Evolutionary conservation across 2,888 invertebrate species (phyloP).

Genomic region (Gandaritis pyraliata): DNA sequence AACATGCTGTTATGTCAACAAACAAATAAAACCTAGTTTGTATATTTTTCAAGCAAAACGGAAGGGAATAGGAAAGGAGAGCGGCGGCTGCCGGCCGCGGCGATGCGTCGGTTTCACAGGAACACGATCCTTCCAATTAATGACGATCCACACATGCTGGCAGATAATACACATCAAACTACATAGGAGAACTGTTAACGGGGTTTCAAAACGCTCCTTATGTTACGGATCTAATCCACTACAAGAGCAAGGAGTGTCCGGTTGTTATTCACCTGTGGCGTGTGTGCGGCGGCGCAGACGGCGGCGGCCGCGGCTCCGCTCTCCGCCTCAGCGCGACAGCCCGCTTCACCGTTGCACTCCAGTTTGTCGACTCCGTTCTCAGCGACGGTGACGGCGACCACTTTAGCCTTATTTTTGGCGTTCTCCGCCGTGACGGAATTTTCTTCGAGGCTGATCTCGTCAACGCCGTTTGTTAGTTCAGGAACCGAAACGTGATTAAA

Average conservation of each 20-base stretch:
- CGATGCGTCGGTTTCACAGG: conserved; percentile 33
- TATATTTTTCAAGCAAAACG: conserved; percentile 51
- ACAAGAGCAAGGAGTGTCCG: conserved; percentile 71
- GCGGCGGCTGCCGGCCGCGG: conserved; percentile 34
- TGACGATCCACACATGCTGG: conserved; percentile 76
- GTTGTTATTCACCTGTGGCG: conserved; percentile 75
- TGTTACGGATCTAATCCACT: conserved; percentile 75
- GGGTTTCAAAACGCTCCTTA: conserved; percentile 64
- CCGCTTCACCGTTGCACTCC: conserved; percentile 60
- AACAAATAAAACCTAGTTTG: conserved; percentile 36
- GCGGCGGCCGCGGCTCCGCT: conserved; percentile 38
- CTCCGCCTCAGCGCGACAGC: conserved; percentile 9
- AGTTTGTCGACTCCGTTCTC: conserved; percentile 45
- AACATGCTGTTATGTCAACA: conserved; percentile 59
- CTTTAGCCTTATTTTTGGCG: conserved; percentile 55
- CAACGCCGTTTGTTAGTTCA: conserved; percentile 39
- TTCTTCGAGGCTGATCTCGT: conserved; percentile 43
- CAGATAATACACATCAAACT: conserved; percentile 75
- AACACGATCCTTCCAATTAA: conserved; percentile 64
- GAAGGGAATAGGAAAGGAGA: conserved; percentile 51
- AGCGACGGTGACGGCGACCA: conserved; percentile 42
- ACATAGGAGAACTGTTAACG: conserved; percentile 71
- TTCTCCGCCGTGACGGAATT: conserved; percentile 50
- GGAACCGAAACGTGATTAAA: conserved; percentile 45
- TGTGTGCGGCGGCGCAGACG: conserved; percentile 36